Evolutionary conservation across 2,888 invertebrate species (phyloP).

Genomic region (Empis livida): DNA sequence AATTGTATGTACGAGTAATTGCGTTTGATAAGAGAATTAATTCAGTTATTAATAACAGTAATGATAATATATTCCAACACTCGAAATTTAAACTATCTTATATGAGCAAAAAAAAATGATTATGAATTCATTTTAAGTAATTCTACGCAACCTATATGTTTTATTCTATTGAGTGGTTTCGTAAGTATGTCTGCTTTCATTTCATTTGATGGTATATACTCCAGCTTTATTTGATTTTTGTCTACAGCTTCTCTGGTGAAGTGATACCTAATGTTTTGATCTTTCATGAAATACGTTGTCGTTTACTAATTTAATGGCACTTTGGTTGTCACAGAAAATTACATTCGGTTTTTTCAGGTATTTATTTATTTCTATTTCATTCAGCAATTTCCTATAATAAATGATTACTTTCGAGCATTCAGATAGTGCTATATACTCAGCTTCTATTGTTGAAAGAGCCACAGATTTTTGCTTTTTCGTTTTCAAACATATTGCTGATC

Average conservation of each 20-base stretch:
- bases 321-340: constrained; percentile 4
- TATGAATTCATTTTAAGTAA: too few relatives aligned
- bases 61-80: too few relatives aligned
- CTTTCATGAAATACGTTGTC: constrained; percentile 2
- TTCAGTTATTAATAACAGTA: too few relatives aligned
- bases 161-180: neutral
- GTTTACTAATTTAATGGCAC: neutral
- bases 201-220: neutral
- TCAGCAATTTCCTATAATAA: too few relatives aligned
- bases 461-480: neutral
- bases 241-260: neutral
- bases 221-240: neutral
- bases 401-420: neutral
- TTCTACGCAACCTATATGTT: too few relatives aligned
- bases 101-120: too few relatives aligned
- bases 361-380: too few relatives aligned
- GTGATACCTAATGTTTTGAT: constrained; percentile 1
- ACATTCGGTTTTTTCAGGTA: neutral
- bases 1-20: too few relatives aligned
- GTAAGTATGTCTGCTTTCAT: neutral
- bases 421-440: constrained; percentile 1
- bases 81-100: too few relatives aligned
- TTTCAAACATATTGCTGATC: neutral
- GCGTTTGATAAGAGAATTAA: too few relatives aligned
- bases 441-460: constrained; percentile 3